phyloP scores from a whole-genome alignment of 2,888 invertebrate species.

The Agrochola litura region DNA sequence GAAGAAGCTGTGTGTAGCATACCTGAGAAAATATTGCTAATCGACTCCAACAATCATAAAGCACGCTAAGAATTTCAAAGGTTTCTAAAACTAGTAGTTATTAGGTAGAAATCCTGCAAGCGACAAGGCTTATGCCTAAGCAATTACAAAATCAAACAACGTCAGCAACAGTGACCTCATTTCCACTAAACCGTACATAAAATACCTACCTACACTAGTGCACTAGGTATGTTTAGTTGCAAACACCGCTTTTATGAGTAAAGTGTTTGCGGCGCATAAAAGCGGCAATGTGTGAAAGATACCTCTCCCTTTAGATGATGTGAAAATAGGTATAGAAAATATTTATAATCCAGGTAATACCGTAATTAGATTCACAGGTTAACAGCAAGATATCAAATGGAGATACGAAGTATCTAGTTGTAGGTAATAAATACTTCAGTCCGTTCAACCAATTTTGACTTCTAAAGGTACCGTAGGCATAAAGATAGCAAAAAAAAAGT shows the following conservation, averaged over 20 bases:
- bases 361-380: too few species aligned
- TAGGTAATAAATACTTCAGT: too few species aligned
- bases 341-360: too few species aligned
- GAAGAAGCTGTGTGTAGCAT: not conserved
- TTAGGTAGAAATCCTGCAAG: constrained; percentile 6
- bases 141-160: constrained; percentile 33
- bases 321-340: too few species aligned
- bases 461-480: too few species aligned
- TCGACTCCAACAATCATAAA: not conserved
- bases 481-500: too few species aligned
- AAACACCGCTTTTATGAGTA: not conserved
- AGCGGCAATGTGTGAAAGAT: not conserved
- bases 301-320: constrained; percentile 2
- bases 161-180: constrained; percentile 26
- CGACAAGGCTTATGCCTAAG: not conserved
- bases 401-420: too few species aligned
- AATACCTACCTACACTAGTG: constrained; percentile 6
- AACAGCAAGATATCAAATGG: too few species aligned
- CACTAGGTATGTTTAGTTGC: not conserved
- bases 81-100: not conserved
- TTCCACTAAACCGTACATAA: not conserved
- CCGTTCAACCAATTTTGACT: too few species aligned
- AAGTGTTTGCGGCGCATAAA: constrained; percentile 22
- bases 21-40: not conserved
- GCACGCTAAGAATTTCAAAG: not conserved